Percentiles rank a stretch among this genome's conserved stretches.
Conservation (phyloP, 2,113 vertebrate genomes). For the Chaetodon trifascialis region DNA sequence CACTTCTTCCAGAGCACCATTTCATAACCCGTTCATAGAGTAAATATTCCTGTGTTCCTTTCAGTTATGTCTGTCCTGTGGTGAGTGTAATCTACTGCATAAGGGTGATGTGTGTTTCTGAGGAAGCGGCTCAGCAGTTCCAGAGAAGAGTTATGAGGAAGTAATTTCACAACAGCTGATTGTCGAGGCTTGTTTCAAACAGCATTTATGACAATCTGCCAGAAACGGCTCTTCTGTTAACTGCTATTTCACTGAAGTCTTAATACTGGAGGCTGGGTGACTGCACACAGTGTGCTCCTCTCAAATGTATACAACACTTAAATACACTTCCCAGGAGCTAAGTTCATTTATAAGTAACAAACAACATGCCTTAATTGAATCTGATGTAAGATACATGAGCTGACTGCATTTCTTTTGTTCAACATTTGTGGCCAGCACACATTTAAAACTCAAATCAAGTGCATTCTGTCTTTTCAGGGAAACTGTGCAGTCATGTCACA, state of each 20-base stretch:
- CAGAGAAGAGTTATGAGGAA: conserved; percentile 60
- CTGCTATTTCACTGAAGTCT: neutral
- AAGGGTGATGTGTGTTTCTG: neutral
- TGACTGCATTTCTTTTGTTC: neutral
- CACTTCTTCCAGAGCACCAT: neutral
- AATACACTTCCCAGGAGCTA: neutral
- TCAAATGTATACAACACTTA: neutral
- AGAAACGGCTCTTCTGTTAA: neutral
- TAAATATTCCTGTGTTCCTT: too few species aligned
- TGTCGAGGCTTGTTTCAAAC: neutral
- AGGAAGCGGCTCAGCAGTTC: conserved; percentile 34
- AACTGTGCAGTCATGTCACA: neutral
- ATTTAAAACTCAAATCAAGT: neutral
- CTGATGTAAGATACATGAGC: neutral
- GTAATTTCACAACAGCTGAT: conserved; percentile 11
- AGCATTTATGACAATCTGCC: neutral
- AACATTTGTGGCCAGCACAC: neutral
- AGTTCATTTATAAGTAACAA: neutral
- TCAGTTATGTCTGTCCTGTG: neutral
- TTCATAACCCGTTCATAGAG: neutral
- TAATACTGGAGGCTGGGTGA: neutral
- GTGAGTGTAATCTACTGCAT: accelerated
- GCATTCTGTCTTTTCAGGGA: neutral
- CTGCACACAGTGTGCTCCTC: too few species aligned
- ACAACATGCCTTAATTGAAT: neutral